Evolutionary conservation across 2,113 vertebrate genomes (phyloP).

Genomic region (Athene noctua): DNA sequence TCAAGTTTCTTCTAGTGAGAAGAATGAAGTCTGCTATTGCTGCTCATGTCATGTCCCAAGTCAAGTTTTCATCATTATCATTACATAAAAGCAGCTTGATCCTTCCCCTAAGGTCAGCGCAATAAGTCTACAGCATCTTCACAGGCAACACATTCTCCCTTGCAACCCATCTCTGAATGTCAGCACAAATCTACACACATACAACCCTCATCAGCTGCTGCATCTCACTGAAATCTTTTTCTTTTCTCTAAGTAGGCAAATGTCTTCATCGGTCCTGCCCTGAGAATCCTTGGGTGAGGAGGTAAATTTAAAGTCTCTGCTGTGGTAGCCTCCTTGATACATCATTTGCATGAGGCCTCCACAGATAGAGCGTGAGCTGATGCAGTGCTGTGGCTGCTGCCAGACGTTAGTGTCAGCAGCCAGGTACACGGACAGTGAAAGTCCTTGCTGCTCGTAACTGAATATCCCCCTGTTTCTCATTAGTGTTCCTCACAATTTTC

Average conservation of each 20-base stretch:
- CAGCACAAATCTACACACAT: neutral
- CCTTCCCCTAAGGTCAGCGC: neutral
- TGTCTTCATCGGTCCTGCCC: neutral
- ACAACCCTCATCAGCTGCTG: neutral
- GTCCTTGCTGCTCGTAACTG: neutral
- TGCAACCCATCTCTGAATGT: rapidly evolving
- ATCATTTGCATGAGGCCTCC: neutral
- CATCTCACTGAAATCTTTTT: neutral
- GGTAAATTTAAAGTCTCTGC: neutral
- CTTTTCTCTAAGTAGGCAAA: neutral
- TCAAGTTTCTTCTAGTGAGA: neutral
- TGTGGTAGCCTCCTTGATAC: neutral
- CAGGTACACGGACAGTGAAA: neutral
- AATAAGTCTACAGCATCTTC: neutral
- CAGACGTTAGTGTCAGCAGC: neutral
- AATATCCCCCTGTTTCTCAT: neutral
- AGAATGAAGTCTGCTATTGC: neutral
- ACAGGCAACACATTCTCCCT: neutral
- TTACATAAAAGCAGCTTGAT: neutral
- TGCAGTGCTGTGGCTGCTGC: neutral
- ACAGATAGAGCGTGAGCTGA: neutral
- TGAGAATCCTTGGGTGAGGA: neutral
- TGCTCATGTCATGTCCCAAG: neutral
- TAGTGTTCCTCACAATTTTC: neutral
- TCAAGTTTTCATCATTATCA: neutral